phyloP scores from a whole-genome alignment of 2,888 invertebrate genomes.

The Yponomeuta plumbellus region DNA sequence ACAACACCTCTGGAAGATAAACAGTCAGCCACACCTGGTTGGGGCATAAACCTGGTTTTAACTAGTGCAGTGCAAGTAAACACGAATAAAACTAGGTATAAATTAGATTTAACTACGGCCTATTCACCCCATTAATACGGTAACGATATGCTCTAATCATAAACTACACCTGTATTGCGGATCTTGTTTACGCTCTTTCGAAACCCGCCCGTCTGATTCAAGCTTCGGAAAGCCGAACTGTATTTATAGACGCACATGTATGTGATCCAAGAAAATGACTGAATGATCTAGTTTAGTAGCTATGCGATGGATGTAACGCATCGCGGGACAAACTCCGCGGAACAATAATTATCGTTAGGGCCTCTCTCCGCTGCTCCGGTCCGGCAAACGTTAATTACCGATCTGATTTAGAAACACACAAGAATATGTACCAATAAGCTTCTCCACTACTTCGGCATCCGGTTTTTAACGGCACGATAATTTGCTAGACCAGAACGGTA shows the following conservation, averaged over 20 bases:
- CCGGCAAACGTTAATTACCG: too few relatives aligned
- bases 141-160: conserved; percentile 5
- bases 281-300: neutral
- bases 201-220: neutral
- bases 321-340: too few relatives aligned
- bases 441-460: too few relatives aligned
- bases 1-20: neutral
- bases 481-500: too few relatives aligned
- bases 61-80: conserved; percentile 5
- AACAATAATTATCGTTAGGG: too few relatives aligned
- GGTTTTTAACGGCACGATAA: too few relatives aligned
- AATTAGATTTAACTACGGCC: conserved; percentile 7
- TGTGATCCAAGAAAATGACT: neutral
- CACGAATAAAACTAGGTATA: conserved; percentile 7
- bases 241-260: neutral
- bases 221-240: neutral
- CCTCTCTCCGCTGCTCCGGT: too few relatives aligned
- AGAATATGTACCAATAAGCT: too few relatives aligned
- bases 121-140: conserved; percentile 3
- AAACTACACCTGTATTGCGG: conserved; percentile 10
- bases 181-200: neutral
- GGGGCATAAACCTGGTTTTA: neutral
- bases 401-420: too few relatives aligned
- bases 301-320: too few relatives aligned
- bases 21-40: conserved; percentile 1